A percentile compares a stretch with the other conserved stretches of the same genome.
Evolutionary conservation across 2,113 vertebrate species (phyloP).

Genomic region (Ctenomys sociabilis): DNA sequence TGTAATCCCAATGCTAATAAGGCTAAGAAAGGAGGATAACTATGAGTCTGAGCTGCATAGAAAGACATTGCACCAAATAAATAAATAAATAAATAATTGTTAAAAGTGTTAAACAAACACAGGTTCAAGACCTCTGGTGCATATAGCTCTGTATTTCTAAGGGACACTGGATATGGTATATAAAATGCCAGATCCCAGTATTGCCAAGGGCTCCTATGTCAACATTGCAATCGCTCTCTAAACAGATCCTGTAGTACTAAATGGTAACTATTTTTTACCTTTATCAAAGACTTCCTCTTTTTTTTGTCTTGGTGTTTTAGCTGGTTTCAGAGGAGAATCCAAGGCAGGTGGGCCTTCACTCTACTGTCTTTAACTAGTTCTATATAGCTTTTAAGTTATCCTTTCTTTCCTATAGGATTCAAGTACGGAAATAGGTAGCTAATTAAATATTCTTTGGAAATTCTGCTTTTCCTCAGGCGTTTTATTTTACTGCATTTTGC

Average conservation of each 20-base stretch:
- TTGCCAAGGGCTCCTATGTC: not conserved
- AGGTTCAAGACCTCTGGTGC: not conserved
- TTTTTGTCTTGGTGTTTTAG: slow-evolving; percentile 3
- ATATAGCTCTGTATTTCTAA: not conserved
- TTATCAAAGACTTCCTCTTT: not conserved
- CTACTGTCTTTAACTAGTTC: not conserved
- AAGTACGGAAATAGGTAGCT: not conserved
- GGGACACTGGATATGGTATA: too few species aligned
- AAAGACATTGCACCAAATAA: too few species aligned
- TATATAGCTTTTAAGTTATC: slow-evolving; percentile 10
- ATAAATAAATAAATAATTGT: too few species aligned
- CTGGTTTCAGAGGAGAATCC: not conserved
- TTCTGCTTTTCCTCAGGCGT: slow-evolving; percentile 87
- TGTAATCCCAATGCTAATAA: too few species aligned
- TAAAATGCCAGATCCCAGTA: not conserved
- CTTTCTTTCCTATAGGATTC: not conserved
- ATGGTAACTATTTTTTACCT: not conserved
- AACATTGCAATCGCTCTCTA: not conserved
- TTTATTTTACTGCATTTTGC: slow-evolving; percentile 93
- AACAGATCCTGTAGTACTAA: not conserved
- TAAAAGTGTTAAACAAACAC: too few species aligned
- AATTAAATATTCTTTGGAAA: slow-evolving; percentile 11
- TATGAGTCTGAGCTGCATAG: too few species aligned
- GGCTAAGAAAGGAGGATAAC: too few species aligned
- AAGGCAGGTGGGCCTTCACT: not conserved